Evolutionary conservation across 2,113 vertebrate genomes (phyloP).

Genomic region (Brienomyrus longianalis): DNA sequence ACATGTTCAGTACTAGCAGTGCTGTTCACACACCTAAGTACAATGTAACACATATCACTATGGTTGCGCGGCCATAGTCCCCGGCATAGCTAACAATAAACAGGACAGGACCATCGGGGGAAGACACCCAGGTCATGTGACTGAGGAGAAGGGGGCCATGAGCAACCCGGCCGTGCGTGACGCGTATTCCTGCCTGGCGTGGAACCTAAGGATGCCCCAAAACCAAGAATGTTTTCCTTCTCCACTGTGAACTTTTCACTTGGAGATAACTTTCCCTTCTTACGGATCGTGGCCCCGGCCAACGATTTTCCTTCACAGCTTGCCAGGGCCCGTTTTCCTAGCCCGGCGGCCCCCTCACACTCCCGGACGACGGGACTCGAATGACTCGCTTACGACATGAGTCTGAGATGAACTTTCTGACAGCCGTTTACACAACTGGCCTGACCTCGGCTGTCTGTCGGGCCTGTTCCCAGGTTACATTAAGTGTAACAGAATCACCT

Average conservation of each 20-base stretch:
- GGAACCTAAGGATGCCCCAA: slow-evolving; percentile 16
- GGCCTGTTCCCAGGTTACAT: slow-evolving; percentile 51
- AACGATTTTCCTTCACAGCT: slow-evolving; percentile 44
- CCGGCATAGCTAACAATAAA: not conserved
- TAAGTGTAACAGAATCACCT: slow-evolving; percentile 56
- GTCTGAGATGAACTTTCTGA: slow-evolving; percentile 40
- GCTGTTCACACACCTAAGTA: not conserved
- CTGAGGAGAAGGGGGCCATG: not conserved
- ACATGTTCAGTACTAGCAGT: not conserved
- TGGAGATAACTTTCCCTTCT: slow-evolving; percentile 38
- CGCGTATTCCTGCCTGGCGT: not conserved
- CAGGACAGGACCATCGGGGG: not conserved
- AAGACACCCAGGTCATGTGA: not conserved
- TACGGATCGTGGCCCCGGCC: not conserved
- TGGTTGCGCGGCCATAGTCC: not conserved
- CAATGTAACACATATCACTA: not conserved
- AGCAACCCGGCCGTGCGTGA: not conserved
- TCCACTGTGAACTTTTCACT: slow-evolving; percentile 56
- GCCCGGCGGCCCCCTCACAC: slow-evolving; percentile 18
- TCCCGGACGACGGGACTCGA: slow-evolving; percentile 52
- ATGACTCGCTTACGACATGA: slow-evolving; percentile 47
- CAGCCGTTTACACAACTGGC: slow-evolving; percentile 57
- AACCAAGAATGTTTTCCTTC: slow-evolving; percentile 33
- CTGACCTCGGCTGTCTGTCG: slow-evolving; percentile 43
- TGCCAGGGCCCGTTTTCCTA: slow-evolving; percentile 55